Evolutionary conservation across 2,113 vertebrate genomes (phyloP).

Genomic region (Erinaceus europaeus): DNA sequence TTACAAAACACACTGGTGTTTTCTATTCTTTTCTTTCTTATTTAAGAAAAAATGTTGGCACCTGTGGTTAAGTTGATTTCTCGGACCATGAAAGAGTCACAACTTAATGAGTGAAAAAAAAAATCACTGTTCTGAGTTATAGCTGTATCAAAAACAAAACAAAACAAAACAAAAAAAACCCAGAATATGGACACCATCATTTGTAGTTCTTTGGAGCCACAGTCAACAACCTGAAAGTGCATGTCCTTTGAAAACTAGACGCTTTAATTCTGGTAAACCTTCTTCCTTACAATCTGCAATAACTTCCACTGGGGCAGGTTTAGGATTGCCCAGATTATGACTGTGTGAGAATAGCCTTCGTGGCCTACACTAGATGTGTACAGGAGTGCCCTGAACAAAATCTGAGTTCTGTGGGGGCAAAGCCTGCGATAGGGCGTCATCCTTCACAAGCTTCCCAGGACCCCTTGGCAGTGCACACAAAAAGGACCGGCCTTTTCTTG

Average conservation of each 20-base stretch:
- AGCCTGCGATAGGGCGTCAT: neutral
- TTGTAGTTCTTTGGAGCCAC: neutral
- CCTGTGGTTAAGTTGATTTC: neutral
- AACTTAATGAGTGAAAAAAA: neutral
- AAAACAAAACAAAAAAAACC: no score
- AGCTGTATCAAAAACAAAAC: neutral
- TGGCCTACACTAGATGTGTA: neutral
- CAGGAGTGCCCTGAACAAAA: neutral
- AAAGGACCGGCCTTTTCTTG: slow-evolving; percentile 53
- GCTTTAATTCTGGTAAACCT: neutral
- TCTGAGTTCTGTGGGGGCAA: neutral
- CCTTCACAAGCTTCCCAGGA: slow-evolving; percentile 52
- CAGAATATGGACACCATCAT: neutral
- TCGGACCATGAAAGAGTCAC: neutral
- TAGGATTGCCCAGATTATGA: neutral
- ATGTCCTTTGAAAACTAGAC: neutral
- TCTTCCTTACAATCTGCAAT: neutral
- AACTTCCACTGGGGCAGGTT: neutral
- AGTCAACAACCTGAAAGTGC: neutral
- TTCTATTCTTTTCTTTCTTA: neutral
- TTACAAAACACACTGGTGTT: neutral
- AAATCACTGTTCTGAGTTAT: neutral
- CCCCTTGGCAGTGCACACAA: slow-evolving; percentile 47
- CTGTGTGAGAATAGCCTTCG: neutral
- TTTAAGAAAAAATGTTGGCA: neutral